Percentiles rank a stretch among this genome's conserved stretches.
Conservation (phyloP, 2,888 invertebrate genomes). For the Oscheius myriophilus region DNA sequence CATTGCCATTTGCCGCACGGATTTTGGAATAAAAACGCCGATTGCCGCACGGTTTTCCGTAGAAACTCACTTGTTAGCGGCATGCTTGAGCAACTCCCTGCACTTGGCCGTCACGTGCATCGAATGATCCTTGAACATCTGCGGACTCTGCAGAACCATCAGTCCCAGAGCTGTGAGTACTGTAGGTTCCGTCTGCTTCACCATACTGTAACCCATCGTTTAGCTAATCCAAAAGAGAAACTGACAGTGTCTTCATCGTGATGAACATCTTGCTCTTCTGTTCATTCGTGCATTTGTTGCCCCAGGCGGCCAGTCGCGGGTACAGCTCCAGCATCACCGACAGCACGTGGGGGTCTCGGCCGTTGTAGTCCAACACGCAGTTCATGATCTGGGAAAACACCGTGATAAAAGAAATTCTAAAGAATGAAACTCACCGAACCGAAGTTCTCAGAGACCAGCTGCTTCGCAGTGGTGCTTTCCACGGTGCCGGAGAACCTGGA, state of each 20-base stretch:
- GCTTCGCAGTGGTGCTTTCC: slow-evolving; percentile 87
- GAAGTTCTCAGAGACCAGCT: slow-evolving; percentile 84
- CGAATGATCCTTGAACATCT: slow-evolving; percentile 26
- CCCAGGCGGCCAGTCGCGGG: slow-evolving; percentile 75
- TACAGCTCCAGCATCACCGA: slow-evolving; percentile 86
- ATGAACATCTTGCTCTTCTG: slow-evolving; percentile 32
- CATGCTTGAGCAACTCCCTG: neutral
- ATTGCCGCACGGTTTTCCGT: too few species aligned
- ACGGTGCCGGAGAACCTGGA: slow-evolving; percentile 75
- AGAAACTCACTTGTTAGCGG: too few species aligned
- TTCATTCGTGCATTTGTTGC: slow-evolving; percentile 28
- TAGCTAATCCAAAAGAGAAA: neutral
- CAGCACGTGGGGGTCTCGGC: slow-evolving; percentile 70
- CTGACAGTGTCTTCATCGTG: slow-evolving; percentile 33
- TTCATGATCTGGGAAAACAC: slow-evolving; percentile 4
- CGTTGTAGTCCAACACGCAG: slow-evolving; percentile 73
- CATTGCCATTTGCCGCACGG: too few species aligned
- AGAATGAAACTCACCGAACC: slow-evolving; percentile 76
- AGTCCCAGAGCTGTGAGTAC: slow-evolving; percentile 46
- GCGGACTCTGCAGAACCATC: slow-evolving; percentile 40
- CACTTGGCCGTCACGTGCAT: neutral
- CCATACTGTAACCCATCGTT: slow-evolving; percentile 2
- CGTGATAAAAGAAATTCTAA: slow-evolving; percentile 77
- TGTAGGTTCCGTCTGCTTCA: neutral
- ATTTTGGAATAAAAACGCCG: too few species aligned